These are phyloP conservation scores for Zaprionus camerounensis DNA, from an alignment of 1,140 invertebrate genomes.

Conservation along the genomic window DNA sequence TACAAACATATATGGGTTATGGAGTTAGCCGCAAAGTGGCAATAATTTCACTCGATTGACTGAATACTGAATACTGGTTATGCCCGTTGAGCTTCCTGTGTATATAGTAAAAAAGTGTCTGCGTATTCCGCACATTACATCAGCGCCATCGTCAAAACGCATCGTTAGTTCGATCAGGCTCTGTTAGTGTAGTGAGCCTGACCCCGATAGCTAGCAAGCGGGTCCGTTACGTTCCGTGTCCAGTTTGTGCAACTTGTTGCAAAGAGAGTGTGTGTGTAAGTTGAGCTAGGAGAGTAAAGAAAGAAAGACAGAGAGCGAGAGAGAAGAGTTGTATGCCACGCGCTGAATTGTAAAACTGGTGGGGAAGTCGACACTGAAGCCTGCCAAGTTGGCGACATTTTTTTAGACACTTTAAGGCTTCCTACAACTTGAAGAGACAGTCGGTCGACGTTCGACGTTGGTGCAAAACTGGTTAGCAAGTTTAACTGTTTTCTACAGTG, in stretches of 20 bases:
- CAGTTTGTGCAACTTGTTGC: constrained; percentile 54
- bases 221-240: constrained; percentile 32
- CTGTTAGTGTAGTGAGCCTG: constrained; percentile 9
- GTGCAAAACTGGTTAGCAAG: constrained; percentile 37
- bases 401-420: constrained; percentile 75
- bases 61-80: constrained; percentile 32
- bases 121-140: constrained; percentile 46
- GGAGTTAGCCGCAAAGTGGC: constrained; percentile 10
- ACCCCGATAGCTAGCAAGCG: constrained; percentile 31
- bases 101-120: constrained; percentile 2
- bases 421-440: constrained; percentile 37
- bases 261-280: constrained; percentile 11
- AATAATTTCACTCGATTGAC: constrained; percentile 23
- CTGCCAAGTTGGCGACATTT: constrained; percentile 78
- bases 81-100: constrained; percentile 34
- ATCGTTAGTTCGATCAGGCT: constrained; percentile 29
- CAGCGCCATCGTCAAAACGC: constrained; percentile 32
- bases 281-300: not conserved
- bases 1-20: constrained; percentile 23
- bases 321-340: constrained; percentile 40
- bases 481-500: constrained; percentile 31
- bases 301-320: not conserved
- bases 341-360: constrained; percentile 34
- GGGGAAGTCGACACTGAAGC: constrained; percentile 44
- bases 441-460: not conserved